Base-by-base conservation (phyloP, 2,888 invertebrate genomes). In the Mythimna lalbum region DNA sequence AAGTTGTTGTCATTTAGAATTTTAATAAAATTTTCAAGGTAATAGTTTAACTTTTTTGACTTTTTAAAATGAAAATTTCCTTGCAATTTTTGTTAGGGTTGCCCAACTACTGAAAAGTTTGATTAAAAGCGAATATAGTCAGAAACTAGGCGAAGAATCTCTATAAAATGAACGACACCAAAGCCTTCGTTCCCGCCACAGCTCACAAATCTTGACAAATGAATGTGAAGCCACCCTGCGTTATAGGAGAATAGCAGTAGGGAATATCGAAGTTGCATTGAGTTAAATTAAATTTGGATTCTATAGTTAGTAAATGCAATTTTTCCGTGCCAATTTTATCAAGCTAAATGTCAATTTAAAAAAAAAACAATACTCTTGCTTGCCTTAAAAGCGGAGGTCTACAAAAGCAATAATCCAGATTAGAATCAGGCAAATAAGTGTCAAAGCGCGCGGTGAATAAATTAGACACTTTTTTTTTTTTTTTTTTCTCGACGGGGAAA, bases 361-460 rank as follows among this genome's bases (percentile, higher is more conserved):
- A 57, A 21, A 0, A n/a, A 63, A 56, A 17, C 1, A n/a, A n/a
- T 1, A 4, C 0, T 0, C 43, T 47, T 33, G 49, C 31, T 23
- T 56, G 23, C 10, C 43, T 43, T 10, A 64, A 73, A 64, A 21
- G 33, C 27, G 19, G 21, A 17, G 12, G 10, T 21, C 43, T 19
- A 14, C 47, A 62, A 21, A 72, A 71, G 49, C 55, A 63, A 73
- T 73, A 53, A 63, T 19, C 19, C 12, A 31, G 52, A 66, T 66
- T 66, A 60, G 27, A 59, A 31, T 39, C 43, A 36, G 43, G 19
- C 33, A n/a, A 69, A 62, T 50, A 59, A 27, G 23, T 52, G 21
- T n/a, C 43, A 59, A 50, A 36, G 53, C 43, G 31, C 7, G 47
- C 17, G 19, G 23, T 17, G 52, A 59, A 65, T 76, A 71, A 77